A percentile compares a stretch with the other conserved stretches of the same genome.
Evolutionary conservation across 2,113 vertebrate species (phyloP).

Genomic region (Hipposideros armiger): DNA sequence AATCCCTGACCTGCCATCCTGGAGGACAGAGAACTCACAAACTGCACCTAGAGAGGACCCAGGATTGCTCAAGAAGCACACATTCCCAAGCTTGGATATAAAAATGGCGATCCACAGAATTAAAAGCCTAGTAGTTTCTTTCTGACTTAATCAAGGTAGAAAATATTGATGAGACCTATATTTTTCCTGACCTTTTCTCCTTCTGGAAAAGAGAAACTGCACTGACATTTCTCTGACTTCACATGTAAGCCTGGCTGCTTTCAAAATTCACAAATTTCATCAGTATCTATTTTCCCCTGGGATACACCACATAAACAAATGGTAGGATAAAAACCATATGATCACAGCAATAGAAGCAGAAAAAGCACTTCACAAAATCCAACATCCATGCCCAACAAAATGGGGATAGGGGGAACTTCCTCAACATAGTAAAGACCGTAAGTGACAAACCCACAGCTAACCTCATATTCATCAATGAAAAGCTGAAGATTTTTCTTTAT

Average conservation of each 20-base stretch:
- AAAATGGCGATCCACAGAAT: neutral
- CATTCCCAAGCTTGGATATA: neutral
- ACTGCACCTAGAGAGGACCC: neutral
- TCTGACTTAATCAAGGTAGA: neutral
- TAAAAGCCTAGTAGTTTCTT: neutral
- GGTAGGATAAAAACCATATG: neutral
- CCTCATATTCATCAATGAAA: neutral
- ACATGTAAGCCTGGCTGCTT: neutral
- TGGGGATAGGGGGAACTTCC: neutral
- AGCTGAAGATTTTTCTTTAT: neutral
- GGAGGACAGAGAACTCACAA: neutral
- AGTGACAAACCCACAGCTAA: neutral
- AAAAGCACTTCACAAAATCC: neutral
- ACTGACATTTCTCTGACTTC: neutral
- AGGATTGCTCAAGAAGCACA: neutral
- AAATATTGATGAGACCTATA: neutral
- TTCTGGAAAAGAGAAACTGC: conserved; percentile 6
- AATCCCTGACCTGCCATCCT: too few relatives aligned
- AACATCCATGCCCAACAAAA: neutral
- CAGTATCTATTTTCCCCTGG: neutral
- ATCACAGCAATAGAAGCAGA: neutral
- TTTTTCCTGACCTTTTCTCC: neutral
- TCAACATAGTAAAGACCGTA: neutral
- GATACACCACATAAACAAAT: neutral
- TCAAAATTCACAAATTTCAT: neutral